phyloP scores from a whole-genome alignment of 2,113 vertebrate genomes.

The Cricetomys ansorgei region DNA sequence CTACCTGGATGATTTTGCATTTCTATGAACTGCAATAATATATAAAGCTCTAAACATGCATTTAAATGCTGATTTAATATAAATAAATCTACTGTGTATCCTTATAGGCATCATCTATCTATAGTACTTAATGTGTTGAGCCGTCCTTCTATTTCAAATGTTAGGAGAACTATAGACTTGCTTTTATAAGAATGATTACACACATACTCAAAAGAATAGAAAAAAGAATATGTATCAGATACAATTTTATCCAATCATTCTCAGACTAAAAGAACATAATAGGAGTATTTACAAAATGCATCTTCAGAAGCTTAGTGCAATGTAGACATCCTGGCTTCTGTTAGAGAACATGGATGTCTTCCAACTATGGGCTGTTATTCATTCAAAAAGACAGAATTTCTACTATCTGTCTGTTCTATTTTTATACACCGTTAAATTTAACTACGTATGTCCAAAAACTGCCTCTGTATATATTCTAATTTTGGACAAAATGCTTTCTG shows the following conservation, averaged over 20 bases:
- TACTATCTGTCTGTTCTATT: background rate
- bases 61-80: slow-evolving; percentile 37
- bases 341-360: background rate
- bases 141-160: too few species aligned
- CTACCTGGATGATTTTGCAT: slow-evolving; percentile 30
- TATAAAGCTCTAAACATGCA: slow-evolving; percentile 21
- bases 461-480: background rate
- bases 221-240: background rate
- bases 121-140: too few species aligned
- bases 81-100: slow-evolving; percentile 36
- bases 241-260: slow-evolving; percentile 18
- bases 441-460: background rate
- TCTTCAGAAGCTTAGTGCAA: background rate
- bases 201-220: background rate
- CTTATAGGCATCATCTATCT: background rate
- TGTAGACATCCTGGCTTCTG: background rate
- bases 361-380: background rate
- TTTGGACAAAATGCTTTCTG: background rate
- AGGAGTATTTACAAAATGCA: background rate
- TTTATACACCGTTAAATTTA: background rate
- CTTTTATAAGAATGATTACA: slow-evolving; percentile 14
- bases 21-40: background rate
- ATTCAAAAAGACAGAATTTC: slow-evolving; percentile 3
- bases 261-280: background rate
- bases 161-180: background rate